A percentile compares a stretch with the other conserved stretches of the same genome.
Conservation (phyloP, 2,888 invertebrate genomes). For the Sphaeridia pumilis region DNA sequence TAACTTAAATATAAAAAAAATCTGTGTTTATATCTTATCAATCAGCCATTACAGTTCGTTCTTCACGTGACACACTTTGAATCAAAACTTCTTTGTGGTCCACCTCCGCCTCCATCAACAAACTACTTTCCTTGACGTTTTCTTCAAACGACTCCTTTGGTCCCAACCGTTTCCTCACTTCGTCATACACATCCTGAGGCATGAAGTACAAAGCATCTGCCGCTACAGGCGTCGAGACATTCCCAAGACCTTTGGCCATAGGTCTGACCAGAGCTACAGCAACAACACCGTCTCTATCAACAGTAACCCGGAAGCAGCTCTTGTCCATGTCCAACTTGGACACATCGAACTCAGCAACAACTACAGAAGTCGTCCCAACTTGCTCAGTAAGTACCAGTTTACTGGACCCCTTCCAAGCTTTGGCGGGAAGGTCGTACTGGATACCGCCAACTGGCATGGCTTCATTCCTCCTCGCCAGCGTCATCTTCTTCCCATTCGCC, state of each 20-base stretch:
- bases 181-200: neutral
- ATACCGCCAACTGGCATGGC: neutral
- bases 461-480: neutral
- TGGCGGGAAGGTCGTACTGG: neutral
- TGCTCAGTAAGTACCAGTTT: neutral
- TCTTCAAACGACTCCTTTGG: too few species aligned
- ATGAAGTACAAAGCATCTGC: neutral
- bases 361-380: neutral
- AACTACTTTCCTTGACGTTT: too few species aligned
- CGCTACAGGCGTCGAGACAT: neutral
- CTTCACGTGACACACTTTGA: too few species aligned
- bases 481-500: neutral
- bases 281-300: neutral
- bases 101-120: too few species aligned
- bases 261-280: neutral
- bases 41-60: too few species aligned
- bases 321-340: neutral
- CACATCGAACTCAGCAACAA: neutral
- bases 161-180: neutral
- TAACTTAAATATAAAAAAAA: too few species aligned
- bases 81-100: too few species aligned
- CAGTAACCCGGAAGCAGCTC: neutral
- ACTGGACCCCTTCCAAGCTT: neutral
- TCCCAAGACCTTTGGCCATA: neutral
- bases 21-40: too few species aligned